Conservation (phyloP, 1,140 invertebrate species). For the Odontomachus brunneus region DNA sequence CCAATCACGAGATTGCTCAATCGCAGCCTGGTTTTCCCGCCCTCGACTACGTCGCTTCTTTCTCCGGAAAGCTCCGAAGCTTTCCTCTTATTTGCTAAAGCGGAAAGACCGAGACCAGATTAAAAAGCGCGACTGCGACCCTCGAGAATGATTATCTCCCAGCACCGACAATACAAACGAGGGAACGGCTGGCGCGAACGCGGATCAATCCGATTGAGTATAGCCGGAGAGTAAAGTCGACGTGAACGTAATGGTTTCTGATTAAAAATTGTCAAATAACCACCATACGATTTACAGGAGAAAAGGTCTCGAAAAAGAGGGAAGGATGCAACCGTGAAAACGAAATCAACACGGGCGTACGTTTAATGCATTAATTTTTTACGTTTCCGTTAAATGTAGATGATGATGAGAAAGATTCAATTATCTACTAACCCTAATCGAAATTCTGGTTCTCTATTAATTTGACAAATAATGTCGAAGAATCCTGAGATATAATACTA, state of each 20-base stretch:
- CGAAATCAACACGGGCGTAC: neutral
- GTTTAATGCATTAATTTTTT: too few relatives aligned
- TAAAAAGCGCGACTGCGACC: slow-evolving; percentile 67
- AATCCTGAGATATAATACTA: too few relatives aligned
- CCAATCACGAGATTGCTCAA: slow-evolving; percentile 83
- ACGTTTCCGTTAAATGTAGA: too few relatives aligned
- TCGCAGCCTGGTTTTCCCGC: slow-evolving; percentile 74
- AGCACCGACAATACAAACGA: slow-evolving; percentile 40
- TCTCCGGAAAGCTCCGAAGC: slow-evolving; percentile 9
- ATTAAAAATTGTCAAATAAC: slow-evolving; percentile 29
- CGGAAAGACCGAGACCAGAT: slow-evolving; percentile 53
- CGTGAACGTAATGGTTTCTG: slow-evolving; percentile 24
- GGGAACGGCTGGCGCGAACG: slow-evolving; percentile 31
- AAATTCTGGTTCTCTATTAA: too few relatives aligned
- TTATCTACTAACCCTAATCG: too few relatives aligned
- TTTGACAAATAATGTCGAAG: too few relatives aligned
- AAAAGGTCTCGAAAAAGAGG: neutral
- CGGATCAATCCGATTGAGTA: slow-evolving; percentile 50
- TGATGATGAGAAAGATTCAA: too few relatives aligned
- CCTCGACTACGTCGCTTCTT: slow-evolving; percentile 29
- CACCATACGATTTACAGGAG: neutral
- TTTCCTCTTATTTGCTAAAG: slow-evolving; percentile 67
- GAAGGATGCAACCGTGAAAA: neutral
- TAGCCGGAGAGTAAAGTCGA: neutral
- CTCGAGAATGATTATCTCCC: slow-evolving; percentile 55